Evolutionary conservation across 2,888 invertebrate genomes (phyloP).

Genomic region (Phortica okadai): DNA sequence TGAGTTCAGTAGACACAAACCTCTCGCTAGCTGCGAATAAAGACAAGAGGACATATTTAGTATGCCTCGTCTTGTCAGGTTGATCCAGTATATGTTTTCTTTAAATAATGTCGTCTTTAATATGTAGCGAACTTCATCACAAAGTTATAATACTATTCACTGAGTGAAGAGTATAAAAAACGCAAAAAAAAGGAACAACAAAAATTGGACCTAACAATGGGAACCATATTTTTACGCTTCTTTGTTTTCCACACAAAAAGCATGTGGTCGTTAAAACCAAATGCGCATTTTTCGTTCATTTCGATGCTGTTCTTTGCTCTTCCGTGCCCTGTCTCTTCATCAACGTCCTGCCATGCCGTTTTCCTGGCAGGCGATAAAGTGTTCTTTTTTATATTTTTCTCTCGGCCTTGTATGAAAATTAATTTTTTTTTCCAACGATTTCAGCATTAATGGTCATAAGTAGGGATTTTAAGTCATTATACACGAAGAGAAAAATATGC

Average conservation of each 20-base stretch:
- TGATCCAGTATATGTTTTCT: too few relatives aligned
- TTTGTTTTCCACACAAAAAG: slow-evolving; percentile 13
- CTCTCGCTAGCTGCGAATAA: too few relatives aligned
- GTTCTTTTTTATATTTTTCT: slow-evolving; percentile 31
- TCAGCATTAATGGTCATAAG: slow-evolving; percentile 64
- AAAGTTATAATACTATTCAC: too few relatives aligned
- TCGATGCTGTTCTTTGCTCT: slow-evolving; percentile 34
- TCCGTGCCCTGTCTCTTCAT: background rate
- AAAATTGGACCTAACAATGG: background rate
- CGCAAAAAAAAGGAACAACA: background rate
- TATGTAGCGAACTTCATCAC: too few relatives aligned
- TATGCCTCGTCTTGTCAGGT: too few relatives aligned
- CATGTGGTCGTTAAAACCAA: slow-evolving; percentile 67
- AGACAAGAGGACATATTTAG: too few relatives aligned
- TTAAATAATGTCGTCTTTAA: too few relatives aligned
- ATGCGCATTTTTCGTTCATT: slow-evolving; percentile 63
- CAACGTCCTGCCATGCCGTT: background rate
- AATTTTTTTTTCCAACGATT: slow-evolving; percentile 43
- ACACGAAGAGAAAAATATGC: background rate
- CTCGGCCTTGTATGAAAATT: slow-evolving; percentile 52
- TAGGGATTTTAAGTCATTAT: slow-evolving; percentile 48
- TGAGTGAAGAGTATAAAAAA: background rate
- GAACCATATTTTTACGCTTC: background rate
- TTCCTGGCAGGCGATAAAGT: slow-evolving; percentile 50
- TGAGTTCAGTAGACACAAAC: too few relatives aligned